A percentile compares a stretch with the other conserved stretches of the same genome.
These are phyloP conservation scores for Tipula unca DNA, from an alignment of 2,888 invertebrate species.

Conservation along the genomic window DNA sequence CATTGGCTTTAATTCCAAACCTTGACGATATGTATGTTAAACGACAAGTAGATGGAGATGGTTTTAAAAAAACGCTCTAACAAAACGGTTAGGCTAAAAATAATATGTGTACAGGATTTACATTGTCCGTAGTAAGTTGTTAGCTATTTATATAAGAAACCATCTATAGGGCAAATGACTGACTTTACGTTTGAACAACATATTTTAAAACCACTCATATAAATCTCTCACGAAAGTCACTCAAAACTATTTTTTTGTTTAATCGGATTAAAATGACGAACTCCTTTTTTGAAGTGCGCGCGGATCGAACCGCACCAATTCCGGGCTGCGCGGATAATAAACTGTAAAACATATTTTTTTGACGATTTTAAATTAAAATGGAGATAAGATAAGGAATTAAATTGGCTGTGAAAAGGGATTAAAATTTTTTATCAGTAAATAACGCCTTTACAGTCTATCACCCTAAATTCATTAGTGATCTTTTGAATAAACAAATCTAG, in stretches of 20 bases:
- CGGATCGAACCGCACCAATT: neutral
- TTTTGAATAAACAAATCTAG: neutral
- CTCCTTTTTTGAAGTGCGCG: neutral
- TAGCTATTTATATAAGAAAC: too few species aligned
- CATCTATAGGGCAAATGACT: too few species aligned
- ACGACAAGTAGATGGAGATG: too few species aligned
- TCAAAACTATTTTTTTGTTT: neutral
- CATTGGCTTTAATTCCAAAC: too few species aligned
- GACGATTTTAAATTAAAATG: neutral
- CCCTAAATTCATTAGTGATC: neutral
- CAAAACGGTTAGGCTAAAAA: too few species aligned
- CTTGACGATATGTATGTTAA: too few species aligned
- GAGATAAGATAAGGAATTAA: neutral
- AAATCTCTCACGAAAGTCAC: neutral
- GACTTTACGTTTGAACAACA: too few species aligned
- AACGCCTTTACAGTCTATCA: neutral
- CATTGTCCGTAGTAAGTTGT: too few species aligned
- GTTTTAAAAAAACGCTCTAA: too few species aligned
- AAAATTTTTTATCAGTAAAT: neutral
- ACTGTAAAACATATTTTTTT: neutral
- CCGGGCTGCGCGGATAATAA: neutral
- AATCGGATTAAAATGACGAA: neutral
- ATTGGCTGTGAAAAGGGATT: constrained; percentile 8
- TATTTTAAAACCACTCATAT: too few species aligned
- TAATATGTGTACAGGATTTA: too few species aligned